These are phyloP conservation scores for Agriopis leucophaearia DNA, from an alignment of 2,888 invertebrate genomes.

Conservation along the genomic window DNA sequence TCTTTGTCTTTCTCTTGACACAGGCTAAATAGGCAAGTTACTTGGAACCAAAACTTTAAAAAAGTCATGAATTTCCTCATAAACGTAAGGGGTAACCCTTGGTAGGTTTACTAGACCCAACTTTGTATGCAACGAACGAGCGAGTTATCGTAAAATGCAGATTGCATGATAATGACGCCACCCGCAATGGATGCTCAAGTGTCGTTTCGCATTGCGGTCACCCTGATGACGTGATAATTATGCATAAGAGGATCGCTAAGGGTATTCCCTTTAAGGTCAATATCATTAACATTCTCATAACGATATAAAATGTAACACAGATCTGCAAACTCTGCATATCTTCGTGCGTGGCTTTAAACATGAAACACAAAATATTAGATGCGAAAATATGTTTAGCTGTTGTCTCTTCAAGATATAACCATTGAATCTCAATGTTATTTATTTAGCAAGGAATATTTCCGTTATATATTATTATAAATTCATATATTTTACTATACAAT, in stretches of 20 bases:
- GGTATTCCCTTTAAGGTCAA: constrained; percentile 34
- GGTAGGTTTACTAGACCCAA: not conserved
- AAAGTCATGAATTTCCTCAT: no score
- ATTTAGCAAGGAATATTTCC: no score
- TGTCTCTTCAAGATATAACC: no score
- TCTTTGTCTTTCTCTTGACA: no score
- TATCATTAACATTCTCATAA: constrained; percentile 34
- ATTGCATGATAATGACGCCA: constrained; percentile 54
- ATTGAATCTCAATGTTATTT: no score
- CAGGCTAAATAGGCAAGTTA: no score
- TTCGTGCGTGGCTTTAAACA: no score
- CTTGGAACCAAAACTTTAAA: no score
- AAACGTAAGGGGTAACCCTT: constrained; percentile 24
- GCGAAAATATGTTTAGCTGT: no score
- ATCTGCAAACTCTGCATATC: not conserved
- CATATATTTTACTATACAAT: no score
- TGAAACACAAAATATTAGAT: no score
- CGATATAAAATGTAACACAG: not conserved
- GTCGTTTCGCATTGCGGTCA: constrained; percentile 42
- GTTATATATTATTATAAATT: no score
- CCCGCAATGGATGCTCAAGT: constrained; percentile 44
- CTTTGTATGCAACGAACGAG: constrained; percentile 37
- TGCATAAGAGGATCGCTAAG: constrained; percentile 32
- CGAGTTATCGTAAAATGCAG: constrained; percentile 44
- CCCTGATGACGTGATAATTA: constrained; percentile 43